Evolutionary conservation across 92 coral and sea anemone genomes (phyloP), one percentile per base, ranked within the genome.

Genomic region (Meandrina meandrites): DNA sequence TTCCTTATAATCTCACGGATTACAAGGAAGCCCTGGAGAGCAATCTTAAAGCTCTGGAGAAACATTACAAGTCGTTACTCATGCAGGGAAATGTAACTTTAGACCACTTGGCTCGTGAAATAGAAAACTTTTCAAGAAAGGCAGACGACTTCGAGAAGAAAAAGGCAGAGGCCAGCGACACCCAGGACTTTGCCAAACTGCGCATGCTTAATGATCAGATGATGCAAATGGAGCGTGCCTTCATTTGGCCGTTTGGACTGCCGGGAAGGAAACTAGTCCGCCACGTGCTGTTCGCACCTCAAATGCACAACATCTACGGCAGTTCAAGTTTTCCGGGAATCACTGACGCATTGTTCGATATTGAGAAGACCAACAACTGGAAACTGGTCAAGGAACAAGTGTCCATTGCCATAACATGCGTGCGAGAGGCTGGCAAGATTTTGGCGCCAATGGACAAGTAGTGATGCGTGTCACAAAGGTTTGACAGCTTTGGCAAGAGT

Each of bases 201-300:
- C 95, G 97, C 79, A 93, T 91, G 36, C 78, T 95, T 36, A 95
- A 95, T 81, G 98, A 95, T 72, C 98, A 94, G 79, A 83, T 95
- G 94, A 89, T 86, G 81, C 85, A 88, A 36, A 79, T 95, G 56
- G 98, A 96, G 79, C 93, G 94, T 24, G 90, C 92, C 12, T 94
- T 94, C 76, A 86, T 94, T 19, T 91, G 93, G 86, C 90, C 97
- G 24, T 85, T 90, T 69, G 98, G 97, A 18, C 88, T 94, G 58
- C 98, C 98, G 19, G 97, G 97, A 45, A 93, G 98, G 45, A 82
- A 84, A 56, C 84, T 84, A 37, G 64, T 85, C 50, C 94, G 96
- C 54, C 98, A 96, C 82, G 92, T 96, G 87, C 84, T 96, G 70
- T 96, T 96, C 40, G 98, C 95, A 27, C 95, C 97, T 6, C 79